These are phyloP conservation scores for Ctenochaetus hawaiiensis DNA, from an alignment of 2,797 vertebrate species.

Conservation along the genomic window DNA sequence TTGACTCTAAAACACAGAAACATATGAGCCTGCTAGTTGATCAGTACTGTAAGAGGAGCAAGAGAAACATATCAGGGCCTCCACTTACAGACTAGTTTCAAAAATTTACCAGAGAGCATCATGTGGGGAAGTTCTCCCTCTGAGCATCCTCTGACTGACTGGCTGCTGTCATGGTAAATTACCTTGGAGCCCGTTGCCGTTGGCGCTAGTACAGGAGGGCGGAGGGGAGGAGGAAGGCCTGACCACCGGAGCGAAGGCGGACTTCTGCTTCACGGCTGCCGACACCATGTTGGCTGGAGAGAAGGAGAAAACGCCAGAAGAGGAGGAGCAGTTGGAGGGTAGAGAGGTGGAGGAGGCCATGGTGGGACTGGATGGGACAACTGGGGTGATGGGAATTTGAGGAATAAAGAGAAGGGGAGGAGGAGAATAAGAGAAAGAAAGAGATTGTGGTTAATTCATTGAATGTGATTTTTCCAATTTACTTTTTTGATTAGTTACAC, in stretches of 20 bases:
- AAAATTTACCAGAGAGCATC: background rate
- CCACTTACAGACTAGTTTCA: background rate
- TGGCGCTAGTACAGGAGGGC: conserved; percentile 97
- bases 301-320: conserved; percentile 98
- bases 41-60: background rate
- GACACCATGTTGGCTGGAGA: conserved; percentile 99
- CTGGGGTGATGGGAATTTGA: conserved; percentile 71
- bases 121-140: conserved; percentile 12
- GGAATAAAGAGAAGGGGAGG: background rate
- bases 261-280: conserved; percentile 98
- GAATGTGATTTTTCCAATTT: background rate
- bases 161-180: conserved; percentile 60
- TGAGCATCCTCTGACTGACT: conserved; percentile 21
- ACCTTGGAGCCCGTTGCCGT: conserved; percentile 98
- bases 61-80: conserved; percentile 2
- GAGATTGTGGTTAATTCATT: conserved; percentile 27
- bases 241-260: conserved; percentile 97
- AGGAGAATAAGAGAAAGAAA: conserved; percentile 13
- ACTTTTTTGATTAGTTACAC: conserved; percentile 11
- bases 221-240: conserved; percentile 96
- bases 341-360: conserved; percentile 99
- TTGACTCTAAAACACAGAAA: background rate
- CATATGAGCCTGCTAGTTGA: background rate
- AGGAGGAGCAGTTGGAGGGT: conserved; percentile 97
- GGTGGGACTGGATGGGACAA: conserved; percentile 98